phyloP scores from a whole-genome alignment of 2,888 invertebrate genomes.

The Ariolimax columbianus region DNA sequence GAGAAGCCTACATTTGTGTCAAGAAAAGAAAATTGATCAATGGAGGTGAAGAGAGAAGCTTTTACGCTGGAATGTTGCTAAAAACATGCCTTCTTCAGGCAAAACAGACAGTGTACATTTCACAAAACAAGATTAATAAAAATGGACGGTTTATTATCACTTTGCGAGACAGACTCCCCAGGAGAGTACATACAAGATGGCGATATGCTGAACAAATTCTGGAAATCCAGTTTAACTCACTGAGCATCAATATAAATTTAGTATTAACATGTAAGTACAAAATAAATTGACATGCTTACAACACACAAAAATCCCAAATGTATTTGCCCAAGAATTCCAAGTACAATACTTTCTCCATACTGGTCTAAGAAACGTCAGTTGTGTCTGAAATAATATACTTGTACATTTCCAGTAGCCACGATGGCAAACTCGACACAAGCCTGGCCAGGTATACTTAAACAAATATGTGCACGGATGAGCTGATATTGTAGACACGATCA shows the following conservation, averaged over 20 bases:
- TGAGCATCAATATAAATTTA: neutral
- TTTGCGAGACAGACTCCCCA: neutral
- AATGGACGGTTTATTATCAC: neutral
- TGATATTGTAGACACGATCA: neutral
- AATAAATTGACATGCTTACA: neutral
- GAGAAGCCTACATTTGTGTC: no score
- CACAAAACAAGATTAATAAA: neutral
- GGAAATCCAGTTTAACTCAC: neutral
- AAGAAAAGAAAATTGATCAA: no score
- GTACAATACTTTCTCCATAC: neutral
- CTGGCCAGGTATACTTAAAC: no score
- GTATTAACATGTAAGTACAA: neutral
- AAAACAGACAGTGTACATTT: no score
- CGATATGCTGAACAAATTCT: neutral
- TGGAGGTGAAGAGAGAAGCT: no score
- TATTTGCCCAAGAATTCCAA: neutral
- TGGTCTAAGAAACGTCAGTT: no score
- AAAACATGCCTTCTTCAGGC: no score
- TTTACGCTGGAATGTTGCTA: no score
- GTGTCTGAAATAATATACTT: no score
- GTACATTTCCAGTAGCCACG: no score
- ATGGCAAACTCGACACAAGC: no score
- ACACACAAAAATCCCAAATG: conserved; percentile 2
- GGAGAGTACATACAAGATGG: neutral
- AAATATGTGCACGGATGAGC: no score